Evolutionary conservation across 1,140 invertebrate species (phyloP).

Genomic region (Bombus breviceps): DNA sequence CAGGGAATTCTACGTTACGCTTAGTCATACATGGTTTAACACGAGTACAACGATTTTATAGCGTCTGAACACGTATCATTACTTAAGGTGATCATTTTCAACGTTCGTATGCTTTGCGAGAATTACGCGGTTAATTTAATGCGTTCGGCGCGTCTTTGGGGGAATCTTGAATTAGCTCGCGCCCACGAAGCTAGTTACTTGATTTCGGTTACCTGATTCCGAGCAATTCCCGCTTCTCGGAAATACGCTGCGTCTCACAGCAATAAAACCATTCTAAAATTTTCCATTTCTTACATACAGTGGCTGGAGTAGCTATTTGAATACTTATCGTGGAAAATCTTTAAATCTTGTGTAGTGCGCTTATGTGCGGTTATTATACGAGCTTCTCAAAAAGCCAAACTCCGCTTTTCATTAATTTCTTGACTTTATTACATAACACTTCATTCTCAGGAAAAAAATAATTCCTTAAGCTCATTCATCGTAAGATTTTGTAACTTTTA

Average conservation of each 20-base stretch:
- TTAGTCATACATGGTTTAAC: constrained; percentile 14
- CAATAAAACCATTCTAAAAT: neutral
- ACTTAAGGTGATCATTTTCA: constrained; percentile 17
- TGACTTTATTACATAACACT: no score
- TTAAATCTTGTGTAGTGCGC: no score
- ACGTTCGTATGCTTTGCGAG: neutral
- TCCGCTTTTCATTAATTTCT: no score
- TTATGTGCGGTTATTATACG: no score
- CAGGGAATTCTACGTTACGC: neutral
- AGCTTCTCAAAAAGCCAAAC: no score
- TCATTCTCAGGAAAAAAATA: no score
- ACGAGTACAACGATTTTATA: constrained; percentile 41
- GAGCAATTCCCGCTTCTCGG: neutral
- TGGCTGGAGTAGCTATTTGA: no score
- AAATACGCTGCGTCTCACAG: neutral
- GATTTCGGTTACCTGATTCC: neutral
- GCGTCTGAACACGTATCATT: constrained; percentile 7
- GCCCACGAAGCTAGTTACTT: neutral
- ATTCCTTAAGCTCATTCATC: no score
- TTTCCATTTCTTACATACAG: neutral
- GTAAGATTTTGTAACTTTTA: no score
- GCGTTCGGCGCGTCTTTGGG: neutral
- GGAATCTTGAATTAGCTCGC: neutral
- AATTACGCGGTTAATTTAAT: constrained; percentile 37
- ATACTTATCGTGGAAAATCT: no score